A percentile compares a stretch with the other conserved stretches of the same genome.
These are phyloP conservation scores for Heloderma charlesbogerti DNA, from an alignment of 2,113 vertebrate species.

Conservation along the genomic window DNA sequence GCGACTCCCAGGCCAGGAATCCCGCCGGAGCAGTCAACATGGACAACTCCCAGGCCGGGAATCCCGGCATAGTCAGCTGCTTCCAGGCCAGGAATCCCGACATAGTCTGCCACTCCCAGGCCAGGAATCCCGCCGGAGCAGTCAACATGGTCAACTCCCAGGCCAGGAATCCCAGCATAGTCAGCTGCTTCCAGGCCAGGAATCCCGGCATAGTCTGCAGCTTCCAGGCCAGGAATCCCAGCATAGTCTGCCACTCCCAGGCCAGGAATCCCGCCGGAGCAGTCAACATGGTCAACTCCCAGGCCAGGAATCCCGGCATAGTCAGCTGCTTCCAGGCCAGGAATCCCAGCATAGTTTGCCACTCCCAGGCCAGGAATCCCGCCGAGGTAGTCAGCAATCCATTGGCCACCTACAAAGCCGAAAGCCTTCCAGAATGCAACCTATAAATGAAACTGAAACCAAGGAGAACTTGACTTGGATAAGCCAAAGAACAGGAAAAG, in stretches of 20 bases:
- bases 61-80: background rate
- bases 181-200: background rate
- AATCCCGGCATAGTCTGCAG: background rate
- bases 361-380: background rate
- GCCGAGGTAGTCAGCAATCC: background rate
- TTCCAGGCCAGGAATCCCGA: background rate
- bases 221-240: background rate
- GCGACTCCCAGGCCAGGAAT: background rate
- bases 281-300: background rate
- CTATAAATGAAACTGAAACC: background rate
- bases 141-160: background rate
- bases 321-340: background rate
- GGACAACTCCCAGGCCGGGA: background rate
- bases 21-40: background rate
- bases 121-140: background rate
- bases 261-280: background rate
- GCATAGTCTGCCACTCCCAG: background rate
- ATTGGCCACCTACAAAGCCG: background rate
- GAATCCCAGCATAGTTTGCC: background rate
- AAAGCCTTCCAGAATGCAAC: background rate
- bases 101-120: background rate
- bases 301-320: background rate
- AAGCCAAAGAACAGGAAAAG: constrained; percentile 18
- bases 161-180: background rate
- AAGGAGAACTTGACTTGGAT: constrained; percentile 11